A percentile compares a stretch with the other conserved stretches of the same genome.
phyloP scores from a whole-genome alignment of 1,140 invertebrate species.

The Cotesia vestalis region DNA sequence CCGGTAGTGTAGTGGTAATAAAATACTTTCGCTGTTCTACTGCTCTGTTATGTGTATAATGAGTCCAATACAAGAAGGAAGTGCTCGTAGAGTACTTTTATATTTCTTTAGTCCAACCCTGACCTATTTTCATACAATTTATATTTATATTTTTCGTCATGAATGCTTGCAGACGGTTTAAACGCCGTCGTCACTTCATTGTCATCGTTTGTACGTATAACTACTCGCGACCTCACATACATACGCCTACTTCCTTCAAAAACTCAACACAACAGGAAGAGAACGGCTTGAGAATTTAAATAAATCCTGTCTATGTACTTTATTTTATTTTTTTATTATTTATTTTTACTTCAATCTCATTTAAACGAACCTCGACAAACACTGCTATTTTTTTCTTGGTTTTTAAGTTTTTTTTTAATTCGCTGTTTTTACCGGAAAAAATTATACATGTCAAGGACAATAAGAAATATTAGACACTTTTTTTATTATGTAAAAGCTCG shows the following conservation, averaged over 20 bases:
- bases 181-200: conserved; percentile 43
- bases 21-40: neutral
- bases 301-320: neutral
- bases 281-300: conserved; percentile 19
- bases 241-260: conserved; percentile 49
- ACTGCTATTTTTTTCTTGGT: too few relatives aligned
- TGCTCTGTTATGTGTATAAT: neutral
- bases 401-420: too few relatives aligned
- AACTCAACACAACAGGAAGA: conserved; percentile 21
- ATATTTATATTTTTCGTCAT: conserved; percentile 31
- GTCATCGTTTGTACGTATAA: conserved; percentile 35
- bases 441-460: conserved; percentile 41
- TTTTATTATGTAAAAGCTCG: too few relatives aligned
- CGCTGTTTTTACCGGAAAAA: neutral
- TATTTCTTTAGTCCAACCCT: conserved; percentile 43
- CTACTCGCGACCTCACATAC: conserved; percentile 22
- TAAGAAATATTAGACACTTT: conserved; percentile 5
- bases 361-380: too few relatives aligned
- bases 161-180: conserved; percentile 37
- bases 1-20: neutral
- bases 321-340: neutral
- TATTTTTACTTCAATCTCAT: too few relatives aligned
- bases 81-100: neutral
- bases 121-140: conserved; percentile 54
- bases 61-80: neutral